These are phyloP conservation scores for Sebastes goodei DNA, from an alignment of 2,797 vertebrate species.

Conservation along the genomic window DNA sequence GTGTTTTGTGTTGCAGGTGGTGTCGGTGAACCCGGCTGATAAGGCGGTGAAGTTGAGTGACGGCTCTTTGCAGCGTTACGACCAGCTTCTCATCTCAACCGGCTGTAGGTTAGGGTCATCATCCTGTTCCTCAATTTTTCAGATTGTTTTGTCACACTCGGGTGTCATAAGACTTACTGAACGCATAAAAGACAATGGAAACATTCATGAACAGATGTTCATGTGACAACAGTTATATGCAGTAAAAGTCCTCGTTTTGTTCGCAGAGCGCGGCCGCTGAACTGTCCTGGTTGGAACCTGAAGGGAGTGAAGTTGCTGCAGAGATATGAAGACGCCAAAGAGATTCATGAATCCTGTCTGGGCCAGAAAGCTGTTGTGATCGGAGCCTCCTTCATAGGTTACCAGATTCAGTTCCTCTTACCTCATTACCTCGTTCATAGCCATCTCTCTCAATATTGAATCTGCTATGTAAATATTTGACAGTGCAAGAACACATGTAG, in stretches of 20 bases:
- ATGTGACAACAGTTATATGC: background rate
- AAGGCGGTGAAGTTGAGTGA: conserved; percentile 81
- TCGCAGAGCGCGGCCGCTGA: conserved; percentile 79
- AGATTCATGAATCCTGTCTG: conserved; percentile 78
- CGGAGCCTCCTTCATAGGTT: conserved; percentile 91
- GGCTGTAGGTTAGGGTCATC: conserved; percentile 82
- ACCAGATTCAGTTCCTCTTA: background rate
- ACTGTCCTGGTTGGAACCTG: conserved; percentile 83
- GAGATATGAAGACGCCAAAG: conserved; percentile 82
- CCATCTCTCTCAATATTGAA: background rate
- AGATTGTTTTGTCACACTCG: background rate
- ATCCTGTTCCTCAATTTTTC: background rate
- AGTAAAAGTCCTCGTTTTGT: background rate
- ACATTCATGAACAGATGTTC: background rate
- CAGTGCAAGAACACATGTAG: background rate
- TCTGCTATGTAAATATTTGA: background rate
- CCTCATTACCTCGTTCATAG: background rate
- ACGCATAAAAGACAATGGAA: background rate
- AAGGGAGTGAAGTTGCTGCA: conserved; percentile 82
- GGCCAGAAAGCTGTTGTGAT: conserved; percentile 81
- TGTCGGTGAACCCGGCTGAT: conserved; percentile 75
- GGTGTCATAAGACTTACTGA: background rate
- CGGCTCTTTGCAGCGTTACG: conserved; percentile 80
- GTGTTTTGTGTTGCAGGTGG: conserved; percentile 74
- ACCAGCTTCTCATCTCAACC: conserved; percentile 88